Percentiles rank a stretch among this genome's conserved stretches.
phyloP scores from a whole-genome alignment of 2,888 invertebrate species.

The Galerucella nymphaeae region DNA sequence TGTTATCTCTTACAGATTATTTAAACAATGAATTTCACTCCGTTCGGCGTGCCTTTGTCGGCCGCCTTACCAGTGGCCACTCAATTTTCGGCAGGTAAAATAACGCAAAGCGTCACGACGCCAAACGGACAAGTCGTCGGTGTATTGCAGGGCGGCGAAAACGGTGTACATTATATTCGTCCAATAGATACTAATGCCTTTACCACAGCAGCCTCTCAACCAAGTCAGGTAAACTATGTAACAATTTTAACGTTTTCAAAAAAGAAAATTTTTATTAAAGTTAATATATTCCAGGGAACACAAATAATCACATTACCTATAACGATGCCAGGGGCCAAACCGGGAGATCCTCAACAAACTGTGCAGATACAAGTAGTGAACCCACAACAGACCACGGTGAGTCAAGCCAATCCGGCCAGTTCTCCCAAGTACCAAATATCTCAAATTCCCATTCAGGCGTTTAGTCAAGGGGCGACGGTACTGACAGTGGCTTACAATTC shows the following conservation, averaged over 20 bases:
- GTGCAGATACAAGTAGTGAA: constrained; percentile 77
- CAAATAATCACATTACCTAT: constrained; percentile 84
- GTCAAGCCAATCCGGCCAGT: constrained; percentile 64
- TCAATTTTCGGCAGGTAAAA: constrained; percentile 73
- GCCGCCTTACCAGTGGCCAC: constrained; percentile 72
- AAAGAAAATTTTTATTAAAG: neutral
- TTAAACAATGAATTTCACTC: constrained; percentile 80
- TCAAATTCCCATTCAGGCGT: constrained; percentile 79
- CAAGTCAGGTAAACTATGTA: constrained; percentile 39
- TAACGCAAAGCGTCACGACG: constrained; percentile 77
- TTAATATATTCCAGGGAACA: constrained; percentile 60
- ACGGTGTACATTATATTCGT: constrained; percentile 80
- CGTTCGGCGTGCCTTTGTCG: constrained; percentile 72
- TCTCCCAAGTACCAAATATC: constrained; percentile 80
- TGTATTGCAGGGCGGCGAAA: constrained; percentile 76
- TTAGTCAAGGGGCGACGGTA: constrained; percentile 79
- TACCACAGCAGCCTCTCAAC: constrained; percentile 61
- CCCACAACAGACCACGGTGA: constrained; percentile 58
- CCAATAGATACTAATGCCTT: constrained; percentile 70
- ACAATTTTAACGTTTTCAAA: neutral
- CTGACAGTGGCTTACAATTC: constrained; percentile 81
- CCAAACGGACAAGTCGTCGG: constrained; percentile 78
- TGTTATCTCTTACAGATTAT: constrained; percentile 2
- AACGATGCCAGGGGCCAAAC: constrained; percentile 79
- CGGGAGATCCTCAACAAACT: constrained; percentile 80